Conservation (phyloP, 2,888 invertebrate species). For the Eurytoma californica region DNA sequence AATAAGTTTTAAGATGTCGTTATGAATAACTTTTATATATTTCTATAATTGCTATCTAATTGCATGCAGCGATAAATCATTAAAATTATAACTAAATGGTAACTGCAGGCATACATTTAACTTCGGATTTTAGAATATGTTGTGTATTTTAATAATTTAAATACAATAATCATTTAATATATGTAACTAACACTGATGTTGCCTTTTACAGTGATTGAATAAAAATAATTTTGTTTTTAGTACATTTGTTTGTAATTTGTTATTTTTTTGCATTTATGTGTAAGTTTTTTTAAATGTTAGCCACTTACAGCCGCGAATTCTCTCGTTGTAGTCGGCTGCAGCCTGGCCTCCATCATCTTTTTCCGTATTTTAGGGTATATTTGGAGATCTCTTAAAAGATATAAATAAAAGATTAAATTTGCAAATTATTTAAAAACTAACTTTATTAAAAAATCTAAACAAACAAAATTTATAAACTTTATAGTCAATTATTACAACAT, state of each 20-base stretch:
- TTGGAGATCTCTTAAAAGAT: neutral
- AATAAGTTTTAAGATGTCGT: no score
- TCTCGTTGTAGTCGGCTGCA: no score
- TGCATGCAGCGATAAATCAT: slow-evolving; percentile 1
- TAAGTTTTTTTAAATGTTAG: no score
- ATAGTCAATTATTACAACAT: slow-evolving; percentile 50
- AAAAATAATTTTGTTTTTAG: slow-evolving; percentile 31
- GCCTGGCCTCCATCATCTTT: no score
- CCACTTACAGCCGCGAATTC: no score
- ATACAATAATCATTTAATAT: slow-evolving; percentile 14
- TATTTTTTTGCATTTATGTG: slow-evolving; percentile 14
- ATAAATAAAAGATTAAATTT: neutral
- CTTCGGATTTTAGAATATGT: slow-evolving; percentile 27
- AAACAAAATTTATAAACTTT: slow-evolving; percentile 52
- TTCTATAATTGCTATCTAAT: slow-evolving; percentile 31
- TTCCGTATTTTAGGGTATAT: no score
- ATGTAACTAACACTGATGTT: slow-evolving; percentile 10
- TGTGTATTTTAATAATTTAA: slow-evolving; percentile 24
- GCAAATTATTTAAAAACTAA: slow-evolving; percentile 49
- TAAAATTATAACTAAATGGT: neutral
- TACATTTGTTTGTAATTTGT: slow-evolving; percentile 24
- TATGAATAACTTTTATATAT: no score
- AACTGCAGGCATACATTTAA: slow-evolving; percentile 10
- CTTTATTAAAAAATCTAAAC: slow-evolving; percentile 55
- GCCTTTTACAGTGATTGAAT: neutral